A percentile compares a stretch with the other conserved stretches of the same genome.
These are phyloP conservation scores for Platichthys stellatus DNA, from an alignment of 2,113 vertebrate species.

Conservation along the genomic window DNA sequence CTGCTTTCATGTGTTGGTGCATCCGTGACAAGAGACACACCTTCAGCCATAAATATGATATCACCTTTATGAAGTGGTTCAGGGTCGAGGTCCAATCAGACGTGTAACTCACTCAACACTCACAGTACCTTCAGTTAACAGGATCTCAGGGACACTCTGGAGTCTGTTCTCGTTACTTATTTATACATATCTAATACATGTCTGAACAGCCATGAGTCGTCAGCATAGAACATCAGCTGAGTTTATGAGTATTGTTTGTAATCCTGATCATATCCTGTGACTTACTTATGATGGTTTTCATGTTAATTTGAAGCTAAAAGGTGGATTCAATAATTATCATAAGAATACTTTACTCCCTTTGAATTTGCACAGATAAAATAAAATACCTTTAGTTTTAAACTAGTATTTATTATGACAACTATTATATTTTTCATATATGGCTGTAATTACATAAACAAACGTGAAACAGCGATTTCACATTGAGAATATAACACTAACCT, in stretches of 20 bases:
- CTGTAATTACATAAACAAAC: too few species aligned
- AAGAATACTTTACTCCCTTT: too few species aligned
- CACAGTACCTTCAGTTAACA: background rate
- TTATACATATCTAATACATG: background rate
- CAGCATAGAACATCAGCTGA: background rate
- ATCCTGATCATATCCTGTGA: background rate
- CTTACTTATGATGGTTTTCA: too few species aligned
- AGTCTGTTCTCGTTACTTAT: background rate
- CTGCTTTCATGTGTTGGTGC: conserved; percentile 33
- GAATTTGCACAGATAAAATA: too few species aligned
- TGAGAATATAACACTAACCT: too few species aligned
- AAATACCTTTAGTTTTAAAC: too few species aligned
- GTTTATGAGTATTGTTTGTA: background rate
- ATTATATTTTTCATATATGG: too few species aligned
- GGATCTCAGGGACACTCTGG: background rate
- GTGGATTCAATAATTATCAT: too few species aligned
- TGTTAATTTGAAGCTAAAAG: too few species aligned
- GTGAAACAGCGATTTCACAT: too few species aligned
- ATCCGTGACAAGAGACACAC: background rate
- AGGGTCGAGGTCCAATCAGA: conserved; percentile 60
- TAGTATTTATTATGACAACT: too few species aligned
- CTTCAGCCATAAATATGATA: conserved; percentile 66
- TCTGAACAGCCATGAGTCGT: background rate
- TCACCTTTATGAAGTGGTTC: conserved; percentile 47
- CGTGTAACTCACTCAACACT: background rate